Base-by-base conservation (phyloP, 1,140 invertebrate species). In the Cataglyphis hispanica region DNA sequence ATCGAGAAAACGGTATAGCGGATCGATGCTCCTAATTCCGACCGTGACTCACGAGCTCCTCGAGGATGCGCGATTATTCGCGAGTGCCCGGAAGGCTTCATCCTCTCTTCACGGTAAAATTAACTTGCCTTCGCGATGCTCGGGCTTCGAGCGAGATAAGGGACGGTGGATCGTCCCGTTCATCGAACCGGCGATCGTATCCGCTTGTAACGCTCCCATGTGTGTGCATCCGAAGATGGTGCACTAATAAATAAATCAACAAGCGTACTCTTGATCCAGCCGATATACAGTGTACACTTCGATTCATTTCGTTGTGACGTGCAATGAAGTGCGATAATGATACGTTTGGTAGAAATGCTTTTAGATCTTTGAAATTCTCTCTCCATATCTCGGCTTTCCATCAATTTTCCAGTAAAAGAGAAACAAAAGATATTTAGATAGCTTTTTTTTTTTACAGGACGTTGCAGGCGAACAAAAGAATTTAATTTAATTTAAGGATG, bases 101-200 rank as follows among this genome's bases (percentile, higher is more conserved):
- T 56, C 31, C 31, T 61, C 58, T 27, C 58, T 61, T 6, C 2
- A 25, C 19, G 43, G 22, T 67, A 69, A 67, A 84, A 85, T 84
- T 84, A 84, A 76, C 81, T 84, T 46, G 70, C 81, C 81, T 84
- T 77, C 72, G 81, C 72, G 81, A 84, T 64, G 81, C 72, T 60
- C 40, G 11, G n/a, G 25, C 19, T 43, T 43, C 25, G 67, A 34
- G 58, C 25, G 27, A 64, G 81, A 84, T 84, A 84, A 64, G 60
- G 16, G 58, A 34, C 46, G 70, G 58, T 27, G 43, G 40, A 87
- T 80, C 75, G 50, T 66, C 64, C 46, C 67, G 83, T 61, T 78
- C 56, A 60, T 83, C 56, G 13, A 11, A 37, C 31, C 25, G 50
- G 25, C 53, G 67, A 83, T 74, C 53, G 67, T 61, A 83, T 83